These are phyloP conservation scores for Lasioglossum albipes DNA, from an alignment of 1,140 invertebrate species.

Conservation along the genomic window DNA sequence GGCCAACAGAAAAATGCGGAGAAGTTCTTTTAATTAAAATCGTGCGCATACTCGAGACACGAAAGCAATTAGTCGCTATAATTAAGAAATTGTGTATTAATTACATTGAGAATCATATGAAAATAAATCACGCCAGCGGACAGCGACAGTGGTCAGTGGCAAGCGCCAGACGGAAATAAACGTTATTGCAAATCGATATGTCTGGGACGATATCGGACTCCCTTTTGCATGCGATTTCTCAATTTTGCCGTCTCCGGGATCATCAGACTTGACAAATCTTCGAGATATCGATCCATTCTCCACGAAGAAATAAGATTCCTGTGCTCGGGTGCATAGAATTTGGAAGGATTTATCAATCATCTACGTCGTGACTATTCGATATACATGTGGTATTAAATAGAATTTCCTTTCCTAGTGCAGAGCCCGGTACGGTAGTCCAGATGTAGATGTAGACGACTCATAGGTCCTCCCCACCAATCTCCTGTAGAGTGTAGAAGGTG, in stretches of 20 bases:
- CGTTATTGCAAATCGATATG: conserved; percentile 13
- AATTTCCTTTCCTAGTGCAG: background rate
- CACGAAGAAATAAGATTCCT: background rate
- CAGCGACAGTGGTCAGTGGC: background rate
- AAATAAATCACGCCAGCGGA: background rate
- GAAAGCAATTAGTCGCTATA: background rate
- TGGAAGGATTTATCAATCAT: no score
- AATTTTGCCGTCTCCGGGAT: background rate
- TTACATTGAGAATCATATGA: conserved; percentile 4
- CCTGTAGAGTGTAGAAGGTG: no score
- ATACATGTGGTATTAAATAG: background rate
- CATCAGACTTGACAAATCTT: background rate
- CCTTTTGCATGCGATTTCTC: background rate
- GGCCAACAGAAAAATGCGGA: background rate
- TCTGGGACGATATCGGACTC: background rate
- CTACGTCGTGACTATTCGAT: no score
- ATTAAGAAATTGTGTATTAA: conserved; percentile 19
- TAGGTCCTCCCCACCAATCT: no score
- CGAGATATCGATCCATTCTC: background rate
- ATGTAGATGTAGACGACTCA: no score
- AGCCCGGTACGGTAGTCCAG: no score
- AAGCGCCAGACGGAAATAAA: conserved; percentile 2
- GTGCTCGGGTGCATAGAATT: no score
- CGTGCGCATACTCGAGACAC: background rate
- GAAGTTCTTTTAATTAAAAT: background rate